Evolutionary conservation across 2,797 vertebrate genomes (phyloP), one percentile per base, ranked within the genome.

Genomic region (Sebastes iracundus): DNA sequence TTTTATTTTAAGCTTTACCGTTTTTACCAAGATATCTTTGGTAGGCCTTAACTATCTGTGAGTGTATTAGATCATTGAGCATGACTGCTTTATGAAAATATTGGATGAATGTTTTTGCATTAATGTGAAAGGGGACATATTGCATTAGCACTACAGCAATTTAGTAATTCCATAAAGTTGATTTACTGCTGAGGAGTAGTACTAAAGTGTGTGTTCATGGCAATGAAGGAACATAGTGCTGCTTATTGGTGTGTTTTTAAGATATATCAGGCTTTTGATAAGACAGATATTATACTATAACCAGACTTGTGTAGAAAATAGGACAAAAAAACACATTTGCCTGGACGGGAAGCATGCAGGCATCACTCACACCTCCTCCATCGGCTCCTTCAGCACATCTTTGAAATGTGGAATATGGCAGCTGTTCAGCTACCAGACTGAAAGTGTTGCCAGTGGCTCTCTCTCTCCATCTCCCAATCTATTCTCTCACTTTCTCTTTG

Each of bases 361-460:
- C 59, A 32, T 52, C 68, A 12, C 66, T 71, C 71, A 66, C 33
- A 27, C 63, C 63, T 65, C 63, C 63, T 42, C 65, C 9, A 61
- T 53, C 32, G 4, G 72, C 46, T 62, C 25, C 60, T 71, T 14
- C 55, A 42, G 59, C 32, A 25, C 28, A 6, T 55, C 49, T 78
- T 80, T 72, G 28, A 87, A n/a, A 67, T 11, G 56, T 60, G 25
- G 63, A 69, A n/a, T 22, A 71, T 13, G 61, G 60, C 67, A 62
- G 46, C 67, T 55, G 28, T 71, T 71, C 75, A 56, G 27, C 59
- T 20, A 3, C 27, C 55, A 4, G 32, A 46, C 38, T 73, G 6
- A 56, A 79, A 77, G n/a, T 3, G 52, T 14, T 35, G 63, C 80
- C 27, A 9, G 14, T 32, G 80, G 25, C 62, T 62, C 65, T 72